Conservation (phyloP, 2,888 invertebrate genomes). For the Melieria crassipennis region DNA sequence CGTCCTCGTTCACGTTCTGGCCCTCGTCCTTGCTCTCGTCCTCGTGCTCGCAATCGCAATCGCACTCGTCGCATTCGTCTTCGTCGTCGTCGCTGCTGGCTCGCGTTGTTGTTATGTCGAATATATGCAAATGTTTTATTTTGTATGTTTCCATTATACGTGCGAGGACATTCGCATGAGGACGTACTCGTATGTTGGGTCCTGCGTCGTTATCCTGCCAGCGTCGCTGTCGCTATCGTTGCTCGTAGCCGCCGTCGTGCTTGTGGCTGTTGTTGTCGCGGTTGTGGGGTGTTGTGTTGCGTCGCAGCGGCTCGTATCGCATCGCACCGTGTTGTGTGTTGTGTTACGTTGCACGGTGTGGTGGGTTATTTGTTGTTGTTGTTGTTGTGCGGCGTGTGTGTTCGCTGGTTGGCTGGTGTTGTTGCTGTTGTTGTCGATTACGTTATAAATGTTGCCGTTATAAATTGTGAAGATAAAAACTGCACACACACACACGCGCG, state of each 20-base stretch:
- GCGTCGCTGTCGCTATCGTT: neutral
- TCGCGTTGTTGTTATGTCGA: constrained; percentile 17
- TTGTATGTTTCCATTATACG: constrained; percentile 47
- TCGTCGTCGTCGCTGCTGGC: neutral
- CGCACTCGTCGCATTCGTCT: constrained; percentile 14
- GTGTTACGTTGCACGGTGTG: too few relatives aligned
- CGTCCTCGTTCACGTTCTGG: too few relatives aligned
- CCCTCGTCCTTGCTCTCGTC: too few relatives aligned
- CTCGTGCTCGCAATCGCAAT: too few relatives aligned
- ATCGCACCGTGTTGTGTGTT: too few relatives aligned
- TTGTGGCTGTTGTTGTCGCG: neutral
- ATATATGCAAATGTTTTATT: constrained; percentile 41
- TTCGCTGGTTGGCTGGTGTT: neutral
- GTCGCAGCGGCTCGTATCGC: too few relatives aligned
- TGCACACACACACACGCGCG: constrained; percentile 36
- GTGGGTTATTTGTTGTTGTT: too few relatives aligned
- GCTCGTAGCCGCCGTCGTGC: too few relatives aligned
- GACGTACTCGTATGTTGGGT: neutral
- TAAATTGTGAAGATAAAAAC: constrained; percentile 11
- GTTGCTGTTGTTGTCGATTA: neutral
- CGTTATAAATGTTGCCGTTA: constrained; percentile 11
- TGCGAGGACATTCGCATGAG: constrained; percentile 31
- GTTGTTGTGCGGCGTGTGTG: neutral
- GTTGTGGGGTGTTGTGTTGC: neutral
- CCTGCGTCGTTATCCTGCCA: neutral